Evolutionary conservation across 1,140 invertebrate genomes (phyloP).

Genomic region (Drosophila bifasciata): DNA sequence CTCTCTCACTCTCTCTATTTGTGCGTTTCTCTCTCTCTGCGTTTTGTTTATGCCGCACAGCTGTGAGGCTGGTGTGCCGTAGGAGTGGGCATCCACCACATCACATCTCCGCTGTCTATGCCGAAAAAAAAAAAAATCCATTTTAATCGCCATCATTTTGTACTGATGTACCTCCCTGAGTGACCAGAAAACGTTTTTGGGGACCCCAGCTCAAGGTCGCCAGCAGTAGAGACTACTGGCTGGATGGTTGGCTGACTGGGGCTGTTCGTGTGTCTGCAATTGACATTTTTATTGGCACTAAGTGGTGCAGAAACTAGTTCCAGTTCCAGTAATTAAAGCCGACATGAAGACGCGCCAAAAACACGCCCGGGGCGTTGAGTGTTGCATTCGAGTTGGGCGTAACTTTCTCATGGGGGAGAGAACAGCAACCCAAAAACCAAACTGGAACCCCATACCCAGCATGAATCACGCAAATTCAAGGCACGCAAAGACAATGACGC

Average conservation of each 20-base stretch:
- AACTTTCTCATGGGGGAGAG: slow-evolving; percentile 11
- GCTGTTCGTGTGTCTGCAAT: slow-evolving; percentile 25
- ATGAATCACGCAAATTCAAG: slow-evolving; percentile 71
- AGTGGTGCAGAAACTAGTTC: slow-evolving; percentile 64
- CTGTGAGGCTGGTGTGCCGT: slow-evolving; percentile 47
- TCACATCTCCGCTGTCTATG: neutral
- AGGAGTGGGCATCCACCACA: slow-evolving; percentile 1
- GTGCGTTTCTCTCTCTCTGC: slow-evolving; percentile 14
- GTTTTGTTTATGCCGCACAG: slow-evolving; percentile 76
- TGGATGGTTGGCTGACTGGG: too few species aligned
- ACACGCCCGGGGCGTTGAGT: slow-evolving; percentile 45
- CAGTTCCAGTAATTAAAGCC: slow-evolving; percentile 68
- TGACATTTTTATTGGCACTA: slow-evolving; percentile 75
- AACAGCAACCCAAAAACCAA: too few species aligned
- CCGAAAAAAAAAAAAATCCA: slow-evolving; percentile 63
- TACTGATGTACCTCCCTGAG: slow-evolving; percentile 30
- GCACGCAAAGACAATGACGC: slow-evolving; percentile 76
- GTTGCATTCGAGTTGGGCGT: slow-evolving; percentile 40
- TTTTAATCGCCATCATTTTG: slow-evolving; percentile 59
- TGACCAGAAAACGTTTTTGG: slow-evolving; percentile 29
- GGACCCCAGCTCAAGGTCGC: slow-evolving; percentile 49
- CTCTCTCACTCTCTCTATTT: slow-evolving; percentile 4
- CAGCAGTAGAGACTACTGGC: neutral
- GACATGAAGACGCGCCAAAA: slow-evolving; percentile 72
- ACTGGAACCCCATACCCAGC: neutral